Base-by-base conservation (phyloP, 2,888 invertebrate genomes). In the Frankliniella intonsa region DNA sequence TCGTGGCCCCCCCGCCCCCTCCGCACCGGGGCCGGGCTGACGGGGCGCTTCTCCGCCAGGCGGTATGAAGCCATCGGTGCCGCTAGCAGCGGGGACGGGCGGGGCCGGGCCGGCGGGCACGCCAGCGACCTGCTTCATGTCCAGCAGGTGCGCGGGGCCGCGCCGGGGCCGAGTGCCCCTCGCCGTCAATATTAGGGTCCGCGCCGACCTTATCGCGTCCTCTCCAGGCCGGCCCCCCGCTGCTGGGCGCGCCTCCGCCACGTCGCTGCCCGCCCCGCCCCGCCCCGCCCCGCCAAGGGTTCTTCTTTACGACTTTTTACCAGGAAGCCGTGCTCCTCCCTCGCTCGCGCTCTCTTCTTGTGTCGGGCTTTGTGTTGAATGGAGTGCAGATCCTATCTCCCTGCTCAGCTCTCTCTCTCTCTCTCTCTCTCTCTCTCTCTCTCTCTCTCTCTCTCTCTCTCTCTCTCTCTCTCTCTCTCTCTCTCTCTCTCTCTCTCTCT, bases 231-330 rank as follows among this genome's bases (percentile, higher is more conserved):
- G 5, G 38, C 38, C 38, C 38, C 38, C 2, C 38, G 38, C 62
- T 1, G 62, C 62, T 10, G 38, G 12, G 62, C 62, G 62, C 62
- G 55, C 55, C 12, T 12, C n/a, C n/a, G n/a, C n/a, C 62, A n/a
- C 62, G 14, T n/a, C n/a, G 62, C 62, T 7, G 62, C 19, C 62
- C 62, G 62, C 62, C 12, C 62, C 62, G 0, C 3, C 38, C 62
- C 14, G 55, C 1, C 55, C 14, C 55, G 12, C 55, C 55, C 55
- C 3, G 55, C 38, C 38, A 38, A 62, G 62, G 62, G 62, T 62
- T 62, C 62, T 62, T 62, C 62, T 62, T 62, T 62, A 62, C 62
- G 62, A 62, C 62, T 62, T 62, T 62, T 62, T 62, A 62, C n/a
- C 38, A 62, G 62, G 62, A 62, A 62, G 62, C 62, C 38, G 38